Percentiles rank a stretch among this genome's conserved stretches.
Conservation (phyloP, 37 sponge, comb jelly and placozoan genomes). For the Amphimedon queenslandica region DNA sequence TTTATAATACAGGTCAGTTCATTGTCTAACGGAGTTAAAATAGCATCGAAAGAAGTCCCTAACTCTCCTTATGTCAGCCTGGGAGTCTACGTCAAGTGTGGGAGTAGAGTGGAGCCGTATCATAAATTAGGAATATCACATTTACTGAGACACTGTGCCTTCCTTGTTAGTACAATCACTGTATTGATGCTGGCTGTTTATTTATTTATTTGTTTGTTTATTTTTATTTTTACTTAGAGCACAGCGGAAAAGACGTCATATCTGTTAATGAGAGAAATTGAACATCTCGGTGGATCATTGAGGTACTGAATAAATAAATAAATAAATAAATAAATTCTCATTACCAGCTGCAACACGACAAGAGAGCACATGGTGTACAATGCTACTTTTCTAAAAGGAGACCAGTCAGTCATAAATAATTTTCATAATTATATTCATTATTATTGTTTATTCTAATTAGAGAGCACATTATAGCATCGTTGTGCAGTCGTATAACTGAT, state of each 20-base stretch:
- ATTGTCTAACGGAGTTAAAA: conserved; percentile 69
- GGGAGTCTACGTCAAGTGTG: conserved; percentile 64
- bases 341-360: conserved; percentile 37
- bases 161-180: conserved; percentile 27
- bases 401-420: conserved; percentile 50
- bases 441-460: conserved; percentile 21
- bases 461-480: conserved; percentile 42
- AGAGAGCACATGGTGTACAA: conserved; percentile 61
- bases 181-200: too few species aligned
- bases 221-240: conserved; percentile 48
- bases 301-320: conserved; percentile 16
- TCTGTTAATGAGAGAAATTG: conserved; percentile 60
- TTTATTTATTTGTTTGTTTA: too few species aligned
- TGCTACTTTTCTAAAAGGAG: conserved; percentile 30
- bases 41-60: conserved; percentile 60
- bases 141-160: conserved; percentile 72
- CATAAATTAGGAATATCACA: conserved; percentile 71
- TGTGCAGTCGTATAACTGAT: conserved; percentile 28
- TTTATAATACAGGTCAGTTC: conserved; percentile 51
- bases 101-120: conserved; percentile 75
- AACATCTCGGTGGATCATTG: conserved; percentile 50
- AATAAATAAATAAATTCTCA: not conserved
- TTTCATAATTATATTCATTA: not conserved
- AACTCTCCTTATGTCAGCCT: conserved; percentile 30
- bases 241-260: conserved; percentile 54